Conservation (phyloP, 2,113 vertebrate species). For the Zosterops pallidus region DNA sequence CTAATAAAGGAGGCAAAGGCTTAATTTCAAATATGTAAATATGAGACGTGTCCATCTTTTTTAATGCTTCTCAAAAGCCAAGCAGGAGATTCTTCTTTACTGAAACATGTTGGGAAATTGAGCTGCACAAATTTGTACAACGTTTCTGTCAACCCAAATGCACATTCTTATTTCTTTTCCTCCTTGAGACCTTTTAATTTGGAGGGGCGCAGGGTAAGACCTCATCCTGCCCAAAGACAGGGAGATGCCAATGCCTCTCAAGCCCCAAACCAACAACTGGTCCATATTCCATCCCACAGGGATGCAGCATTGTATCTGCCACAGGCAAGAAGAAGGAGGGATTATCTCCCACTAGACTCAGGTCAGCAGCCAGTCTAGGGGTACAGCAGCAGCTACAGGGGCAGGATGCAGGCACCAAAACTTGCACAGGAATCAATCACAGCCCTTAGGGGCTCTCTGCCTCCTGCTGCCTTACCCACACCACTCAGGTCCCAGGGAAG, state of each 20-base stretch:
- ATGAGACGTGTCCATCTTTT: neutral
- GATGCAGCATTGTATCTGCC: accelerated
- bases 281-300: accelerated
- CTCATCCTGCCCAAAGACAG: neutral
- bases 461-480: accelerated
- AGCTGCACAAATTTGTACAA: conserved; percentile 5
- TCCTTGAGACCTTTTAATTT: neutral
- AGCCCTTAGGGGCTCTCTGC: neutral
- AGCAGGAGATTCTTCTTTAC: neutral
- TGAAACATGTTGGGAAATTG: neutral
- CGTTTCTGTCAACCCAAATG: neutral
- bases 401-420: neutral
- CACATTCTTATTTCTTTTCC: neutral
- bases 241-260: neutral
- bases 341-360: neutral
- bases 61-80: conserved; percentile 17
- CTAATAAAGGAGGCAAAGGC: neutral
- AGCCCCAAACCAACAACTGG: neutral
- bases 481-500: neutral
- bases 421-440: neutral
- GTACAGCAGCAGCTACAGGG: neutral
- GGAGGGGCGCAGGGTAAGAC: accelerated
- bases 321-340: accelerated
- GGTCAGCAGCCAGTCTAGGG: neutral
- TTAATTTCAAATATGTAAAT: neutral